Base-by-base conservation (phyloP, 2,113 vertebrate genomes). In the Lophotis ruficrista region DNA sequence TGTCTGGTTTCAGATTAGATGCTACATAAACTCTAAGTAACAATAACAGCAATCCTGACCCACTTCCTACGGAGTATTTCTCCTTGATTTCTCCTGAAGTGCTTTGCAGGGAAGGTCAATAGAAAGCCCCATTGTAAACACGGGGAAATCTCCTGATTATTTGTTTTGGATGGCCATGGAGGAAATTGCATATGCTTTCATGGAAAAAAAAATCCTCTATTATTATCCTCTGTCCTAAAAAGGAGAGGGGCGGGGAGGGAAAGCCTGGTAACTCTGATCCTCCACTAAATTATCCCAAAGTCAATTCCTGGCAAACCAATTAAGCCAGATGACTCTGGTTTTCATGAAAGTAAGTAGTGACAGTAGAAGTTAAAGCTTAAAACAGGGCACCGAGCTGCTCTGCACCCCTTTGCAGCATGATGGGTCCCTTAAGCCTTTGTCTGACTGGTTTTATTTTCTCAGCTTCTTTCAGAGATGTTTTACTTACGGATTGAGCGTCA, bases 81-180 rank as follows among this genome's bases (percentile, higher is more conserved):
- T 65, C 94, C 77, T 7, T 70, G 87, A 83, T 93, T 93, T 89
- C 89, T 93, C 81, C 84, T 94, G 4, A 89, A 96, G 58, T 65
- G 87, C 61, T 94, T 87, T 90, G 91, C 45, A 47, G 84, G 65
- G 93, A 87, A 96, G 89, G 95, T 96, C 91, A 94, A 73, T 9
- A 72, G 65, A 96, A 93, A 95, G 75, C 70, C 90, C 87, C 78
- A 87, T 56, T 91, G 70, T 95, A 96, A 96, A 95, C 89, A 94
- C 0, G 14, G 87, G 93, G 93, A 97, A 96, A 95, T 96, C 87
- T 95, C 78, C 81, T 86, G 94, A 93, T 93, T 96, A 93, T 96
- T 96, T 96, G 71, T 92, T 96, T 96, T 97, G 96, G 92, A 95
- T 92, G 76, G 82, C 38, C 88, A 15, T 7, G 62, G 90, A 94